Evolutionary conservation across 1,140 invertebrate genomes (phyloP).

Genomic region (Melitaea cinxia): DNA sequence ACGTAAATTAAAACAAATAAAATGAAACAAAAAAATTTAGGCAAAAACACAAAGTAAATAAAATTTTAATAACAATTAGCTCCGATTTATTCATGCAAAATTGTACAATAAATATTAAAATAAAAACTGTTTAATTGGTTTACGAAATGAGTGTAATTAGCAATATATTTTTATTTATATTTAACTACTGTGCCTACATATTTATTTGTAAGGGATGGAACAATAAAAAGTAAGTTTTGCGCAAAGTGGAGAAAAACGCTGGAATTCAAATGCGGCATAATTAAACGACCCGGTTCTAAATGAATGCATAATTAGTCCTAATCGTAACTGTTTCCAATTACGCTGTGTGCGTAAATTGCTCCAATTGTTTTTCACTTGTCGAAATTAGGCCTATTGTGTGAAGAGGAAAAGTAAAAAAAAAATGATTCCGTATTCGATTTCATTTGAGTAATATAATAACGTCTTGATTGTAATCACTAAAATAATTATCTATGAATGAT

Average conservation of each 20-base stretch:
- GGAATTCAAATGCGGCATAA: slow-evolving; percentile 40
- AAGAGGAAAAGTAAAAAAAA: slow-evolving; percentile 13
- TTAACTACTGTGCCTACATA: too few relatives aligned
- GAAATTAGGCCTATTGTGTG: slow-evolving; percentile 28
- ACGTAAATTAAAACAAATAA: slow-evolving; percentile 21
- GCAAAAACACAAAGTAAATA: background rate
- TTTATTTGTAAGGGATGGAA: background rate
- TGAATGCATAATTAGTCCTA: slow-evolving; percentile 46
- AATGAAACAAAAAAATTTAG: slow-evolving; percentile 18
- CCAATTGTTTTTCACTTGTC: slow-evolving; percentile 45
- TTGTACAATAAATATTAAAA: too few relatives aligned
- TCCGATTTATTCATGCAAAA: too few relatives aligned
- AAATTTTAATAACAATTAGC: background rate
- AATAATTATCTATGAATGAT: too few relatives aligned
- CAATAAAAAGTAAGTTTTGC: background rate
- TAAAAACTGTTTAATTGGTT: too few relatives aligned
- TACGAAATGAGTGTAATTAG: too few relatives aligned
- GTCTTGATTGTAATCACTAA: too few relatives aligned
- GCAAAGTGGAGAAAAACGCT: slow-evolving; percentile 21
- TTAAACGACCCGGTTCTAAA: slow-evolving; percentile 40
- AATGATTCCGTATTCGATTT: too few relatives aligned
- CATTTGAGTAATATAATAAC: too few relatives aligned
- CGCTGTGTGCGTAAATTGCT: slow-evolving; percentile 43
- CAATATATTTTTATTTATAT: too few relatives aligned
- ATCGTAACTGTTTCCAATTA: slow-evolving; percentile 49